Percentiles rank a stretch among this genome's conserved stretches.
phyloP scores from a whole-genome alignment of 2,888 invertebrate genomes.

The Galeopsomyia nigrocyanea region DNA sequence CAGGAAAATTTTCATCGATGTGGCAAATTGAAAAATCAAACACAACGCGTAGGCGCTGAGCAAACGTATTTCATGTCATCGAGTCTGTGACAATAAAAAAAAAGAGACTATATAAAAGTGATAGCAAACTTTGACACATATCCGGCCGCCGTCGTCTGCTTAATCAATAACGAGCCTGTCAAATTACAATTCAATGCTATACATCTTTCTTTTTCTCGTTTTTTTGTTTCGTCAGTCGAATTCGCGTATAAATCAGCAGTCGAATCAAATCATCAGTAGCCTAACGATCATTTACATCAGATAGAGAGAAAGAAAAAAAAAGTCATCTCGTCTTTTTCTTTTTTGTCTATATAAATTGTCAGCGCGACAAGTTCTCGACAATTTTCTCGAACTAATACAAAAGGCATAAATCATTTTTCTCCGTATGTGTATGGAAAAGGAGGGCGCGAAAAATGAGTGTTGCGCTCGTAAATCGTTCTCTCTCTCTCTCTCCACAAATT shows the following conservation, averaged over 20 bases:
- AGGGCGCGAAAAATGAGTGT: too few species aligned
- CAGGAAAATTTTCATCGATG: background rate
- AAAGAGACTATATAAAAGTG: background rate
- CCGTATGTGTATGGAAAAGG: too few species aligned
- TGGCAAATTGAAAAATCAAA: background rate
- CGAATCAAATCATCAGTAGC: constrained; percentile 29
- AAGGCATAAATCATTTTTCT: background rate
- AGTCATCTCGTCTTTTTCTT: too few species aligned
- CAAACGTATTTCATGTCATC: too few species aligned
- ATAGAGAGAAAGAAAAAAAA: background rate
- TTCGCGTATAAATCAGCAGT: background rate
- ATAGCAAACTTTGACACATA: constrained; percentile 16
- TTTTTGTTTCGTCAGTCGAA: background rate
- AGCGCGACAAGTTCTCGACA: background rate
- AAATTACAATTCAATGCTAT: constrained; percentile 12
- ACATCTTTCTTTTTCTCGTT: background rate
- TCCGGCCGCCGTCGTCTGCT: constrained; percentile 20
- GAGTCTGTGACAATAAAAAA: background rate
- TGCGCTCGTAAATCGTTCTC: too few species aligned
- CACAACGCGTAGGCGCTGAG: too few species aligned
- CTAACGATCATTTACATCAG: constrained; percentile 27
- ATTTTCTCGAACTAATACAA: constrained; percentile 28
- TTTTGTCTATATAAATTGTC: too few species aligned
- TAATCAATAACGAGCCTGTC: constrained; percentile 29
- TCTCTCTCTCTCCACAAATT: constrained; percentile 48